Percentiles rank a stretch among this genome's conserved stretches.
Evolutionary conservation across 2,113 vertebrate species (phyloP).

Genomic region (Lophochroa leadbeateri): DNA sequence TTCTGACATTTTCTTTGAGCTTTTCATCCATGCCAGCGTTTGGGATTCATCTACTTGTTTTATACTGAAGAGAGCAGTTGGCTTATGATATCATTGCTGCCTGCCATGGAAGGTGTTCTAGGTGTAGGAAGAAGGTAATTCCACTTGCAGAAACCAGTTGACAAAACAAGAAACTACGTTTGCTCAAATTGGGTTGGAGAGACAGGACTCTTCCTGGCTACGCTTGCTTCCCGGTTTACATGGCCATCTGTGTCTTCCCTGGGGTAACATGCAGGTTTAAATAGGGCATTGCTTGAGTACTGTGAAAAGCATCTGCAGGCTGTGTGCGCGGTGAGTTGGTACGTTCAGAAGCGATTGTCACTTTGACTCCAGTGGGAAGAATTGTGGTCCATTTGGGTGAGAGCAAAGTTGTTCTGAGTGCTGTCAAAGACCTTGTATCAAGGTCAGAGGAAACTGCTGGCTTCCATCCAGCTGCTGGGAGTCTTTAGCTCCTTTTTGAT

Average conservation of each 20-base stretch:
- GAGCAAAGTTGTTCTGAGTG: not conserved
- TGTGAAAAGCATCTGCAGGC: not conserved
- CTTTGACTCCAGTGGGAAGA: not conserved
- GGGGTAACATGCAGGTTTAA: not conserved
- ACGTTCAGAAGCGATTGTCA: fast-evolving
- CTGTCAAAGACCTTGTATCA: not conserved
- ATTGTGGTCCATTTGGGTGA: not conserved
- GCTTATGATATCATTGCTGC: not conserved
- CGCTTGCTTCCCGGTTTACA: not conserved
- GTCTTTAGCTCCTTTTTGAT: not conserved
- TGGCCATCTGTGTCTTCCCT: not conserved
- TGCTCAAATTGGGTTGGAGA: not conserved
- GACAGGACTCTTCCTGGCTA: not conserved
- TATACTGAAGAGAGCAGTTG: not conserved
- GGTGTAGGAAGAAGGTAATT: not conserved
- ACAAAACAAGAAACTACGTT: not conserved
- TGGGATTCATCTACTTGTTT: not conserved
- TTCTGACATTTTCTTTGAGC: not conserved
- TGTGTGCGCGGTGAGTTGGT: not conserved
- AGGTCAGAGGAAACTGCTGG: not conserved
- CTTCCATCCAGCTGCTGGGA: not conserved
- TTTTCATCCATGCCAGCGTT: not conserved
- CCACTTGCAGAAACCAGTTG: not conserved
- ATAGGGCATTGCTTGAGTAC: not conserved
- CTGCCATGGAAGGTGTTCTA: not conserved